Percentiles rank a stretch among this genome's conserved stretches.
Conservation (phyloP, 2,888 invertebrate genomes). For the Campoplex capitator region DNA sequence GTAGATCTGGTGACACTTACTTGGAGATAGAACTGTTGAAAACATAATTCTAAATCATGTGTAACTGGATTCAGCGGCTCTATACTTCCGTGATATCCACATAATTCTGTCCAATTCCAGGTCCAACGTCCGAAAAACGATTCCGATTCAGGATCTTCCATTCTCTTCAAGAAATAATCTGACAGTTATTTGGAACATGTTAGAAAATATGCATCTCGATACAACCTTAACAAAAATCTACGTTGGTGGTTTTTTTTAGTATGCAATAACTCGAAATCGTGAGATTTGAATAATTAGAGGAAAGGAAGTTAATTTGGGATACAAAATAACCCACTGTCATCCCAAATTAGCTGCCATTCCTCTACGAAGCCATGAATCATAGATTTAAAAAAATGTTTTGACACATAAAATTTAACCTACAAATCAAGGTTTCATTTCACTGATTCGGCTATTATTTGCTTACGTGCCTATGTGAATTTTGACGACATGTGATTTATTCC, state of each 20-base stretch:
- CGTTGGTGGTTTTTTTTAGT: neutral
- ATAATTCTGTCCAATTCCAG: constrained; percentile 92
- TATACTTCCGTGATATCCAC: constrained; percentile 89
- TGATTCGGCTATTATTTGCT: constrained; percentile 5
- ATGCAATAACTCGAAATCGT: neutral
- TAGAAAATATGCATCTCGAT: neutral
- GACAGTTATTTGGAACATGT: neutral
- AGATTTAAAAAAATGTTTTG: constrained; percentile 8
- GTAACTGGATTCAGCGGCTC: constrained; percentile 89
- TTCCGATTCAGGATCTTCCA: constrained; percentile 56
- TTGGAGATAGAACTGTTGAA: constrained; percentile 91
- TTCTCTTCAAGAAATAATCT: constrained; percentile 35
- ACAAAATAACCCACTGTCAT: no score
- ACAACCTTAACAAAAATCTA: neutral
- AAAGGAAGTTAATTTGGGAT: no score
- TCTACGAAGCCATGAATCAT: neutral
- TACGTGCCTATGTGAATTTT: constrained; percentile 33
- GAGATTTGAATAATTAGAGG: neutral
- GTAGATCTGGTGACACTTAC: constrained; percentile 67
- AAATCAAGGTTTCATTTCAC: constrained; percentile 1
- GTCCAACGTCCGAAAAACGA: constrained; percentile 73
- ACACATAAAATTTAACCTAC: constrained; percentile 23
- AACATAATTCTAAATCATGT: constrained; percentile 93
- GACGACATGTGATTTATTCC: constrained; percentile 31
- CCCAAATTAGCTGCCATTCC: no score